Percentiles rank a stretch among this genome's conserved stretches.
Evolutionary conservation across 2,113 vertebrate genomes (phyloP).

Genomic region (Rhynchopsitta pachyrhyncha): DNA sequence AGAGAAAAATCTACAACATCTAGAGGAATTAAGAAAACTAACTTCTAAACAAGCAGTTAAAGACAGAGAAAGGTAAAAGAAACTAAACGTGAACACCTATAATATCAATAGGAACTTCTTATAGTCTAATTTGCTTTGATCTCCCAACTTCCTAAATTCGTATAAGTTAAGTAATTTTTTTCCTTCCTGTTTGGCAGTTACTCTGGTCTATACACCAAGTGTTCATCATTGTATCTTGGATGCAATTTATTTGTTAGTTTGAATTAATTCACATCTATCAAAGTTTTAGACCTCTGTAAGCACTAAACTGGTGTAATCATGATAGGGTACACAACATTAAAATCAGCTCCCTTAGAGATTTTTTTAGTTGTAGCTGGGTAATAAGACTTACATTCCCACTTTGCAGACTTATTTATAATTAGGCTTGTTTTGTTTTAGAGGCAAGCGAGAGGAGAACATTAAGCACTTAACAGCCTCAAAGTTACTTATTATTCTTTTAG

Average conservation of each 20-base stretch:
- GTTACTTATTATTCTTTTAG: neutral
- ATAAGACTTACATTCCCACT: neutral
- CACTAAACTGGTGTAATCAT: neutral
- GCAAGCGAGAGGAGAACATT: neutral
- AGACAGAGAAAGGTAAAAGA: slow-evolving; percentile 85
- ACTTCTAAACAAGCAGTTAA: slow-evolving; percentile 85
- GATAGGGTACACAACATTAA: neutral
- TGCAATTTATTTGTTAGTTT: neutral
- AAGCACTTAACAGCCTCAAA: neutral
- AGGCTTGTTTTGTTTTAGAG: neutral
- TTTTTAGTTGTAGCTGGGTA: neutral
- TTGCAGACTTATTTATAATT: neutral
- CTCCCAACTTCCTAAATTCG: neutral
- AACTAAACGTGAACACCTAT: neutral
- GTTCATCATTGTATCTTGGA: neutral
- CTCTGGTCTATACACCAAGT: neutral
- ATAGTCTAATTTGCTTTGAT: neutral
- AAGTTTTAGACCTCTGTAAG: neutral
- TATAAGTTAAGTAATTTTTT: neutral
- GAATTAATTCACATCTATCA: neutral
- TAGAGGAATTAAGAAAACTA: slow-evolving; percentile 81
- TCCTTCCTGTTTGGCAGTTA: neutral
- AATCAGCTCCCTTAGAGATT: neutral
- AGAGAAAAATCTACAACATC: slow-evolving; percentile 75
- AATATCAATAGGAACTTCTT: neutral